These are phyloP conservation scores for Agriopis marginaria DNA, from an alignment of 2,888 invertebrate species.

Conservation along the genomic window DNA sequence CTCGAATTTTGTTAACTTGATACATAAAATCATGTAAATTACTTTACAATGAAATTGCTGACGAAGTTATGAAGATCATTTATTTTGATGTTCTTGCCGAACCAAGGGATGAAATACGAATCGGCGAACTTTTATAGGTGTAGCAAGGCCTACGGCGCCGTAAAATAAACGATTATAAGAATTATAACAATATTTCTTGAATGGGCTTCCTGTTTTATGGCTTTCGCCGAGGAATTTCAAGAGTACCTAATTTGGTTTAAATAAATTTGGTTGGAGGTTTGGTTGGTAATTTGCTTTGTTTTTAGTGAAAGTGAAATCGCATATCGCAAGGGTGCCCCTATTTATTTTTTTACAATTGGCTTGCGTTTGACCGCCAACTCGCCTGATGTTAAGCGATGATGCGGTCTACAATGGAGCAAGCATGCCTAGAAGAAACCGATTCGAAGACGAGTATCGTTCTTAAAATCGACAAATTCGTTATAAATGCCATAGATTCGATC, in stretches of 20 bases:
- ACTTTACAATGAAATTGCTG: background rate
- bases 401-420: no score
- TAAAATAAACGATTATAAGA: conserved; percentile 23
- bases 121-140: conserved; percentile 21
- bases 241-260: background rate
- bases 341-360: no score
- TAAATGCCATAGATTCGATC: no score
- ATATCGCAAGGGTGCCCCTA: no score
- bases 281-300: background rate
- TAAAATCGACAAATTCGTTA: no score
- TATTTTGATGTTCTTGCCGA: conserved; percentile 11
- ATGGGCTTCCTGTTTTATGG: conserved; percentile 9
- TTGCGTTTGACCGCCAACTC: no score
- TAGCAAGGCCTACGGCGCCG: conserved; percentile 9
- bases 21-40: background rate
- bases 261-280: background rate
- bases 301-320: no score
- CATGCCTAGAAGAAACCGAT: no score
- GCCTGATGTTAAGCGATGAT: no score
- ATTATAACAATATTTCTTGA: conserved; percentile 15
- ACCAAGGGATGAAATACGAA: conserved; percentile 12
- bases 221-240: background rate
- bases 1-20: no score
- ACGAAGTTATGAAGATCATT: background rate
- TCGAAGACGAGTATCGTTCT: no score